Conservation (phyloP, 2,888 invertebrate genomes). For the Nowickia ferox region DNA sequence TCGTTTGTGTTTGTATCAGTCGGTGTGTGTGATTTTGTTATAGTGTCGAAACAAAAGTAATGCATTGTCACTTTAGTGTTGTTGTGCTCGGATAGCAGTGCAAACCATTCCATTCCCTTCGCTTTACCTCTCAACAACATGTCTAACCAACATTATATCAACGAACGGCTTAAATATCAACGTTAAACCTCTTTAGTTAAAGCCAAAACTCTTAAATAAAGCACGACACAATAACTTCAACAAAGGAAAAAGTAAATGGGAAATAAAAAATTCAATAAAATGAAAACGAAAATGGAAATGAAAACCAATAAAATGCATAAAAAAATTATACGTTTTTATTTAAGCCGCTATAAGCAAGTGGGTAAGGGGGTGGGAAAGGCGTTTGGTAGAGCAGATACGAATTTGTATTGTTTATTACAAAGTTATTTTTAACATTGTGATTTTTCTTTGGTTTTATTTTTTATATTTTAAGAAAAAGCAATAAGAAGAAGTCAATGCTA, state of each 20-base stretch:
- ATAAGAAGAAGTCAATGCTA: background rate
- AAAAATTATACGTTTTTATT: slow-evolving; percentile 21
- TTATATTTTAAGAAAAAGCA: background rate
- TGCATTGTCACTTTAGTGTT: slow-evolving; percentile 68
- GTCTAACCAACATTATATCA: background rate
- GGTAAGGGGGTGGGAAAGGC: background rate
- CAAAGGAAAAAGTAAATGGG: slow-evolving; percentile 17
- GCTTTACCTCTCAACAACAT: background rate
- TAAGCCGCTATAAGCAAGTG: slow-evolving; percentile 36
- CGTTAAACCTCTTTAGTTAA: slow-evolving; percentile 67
- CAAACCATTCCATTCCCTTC: background rate
- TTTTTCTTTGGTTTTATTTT: background rate
- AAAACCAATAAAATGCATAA: slow-evolving; percentile 42
- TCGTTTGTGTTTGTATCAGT: background rate
- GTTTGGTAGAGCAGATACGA: slow-evolving; percentile 36
- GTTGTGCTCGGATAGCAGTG: slow-evolving; percentile 45
- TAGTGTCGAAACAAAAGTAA: slow-evolving; percentile 68
- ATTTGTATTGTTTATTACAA: slow-evolving; percentile 38
- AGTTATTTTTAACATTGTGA: slow-evolving; percentile 12
- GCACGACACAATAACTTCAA: slow-evolving; percentile 39
- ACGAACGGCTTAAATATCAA: slow-evolving; percentile 59
- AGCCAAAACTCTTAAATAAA: slow-evolving; percentile 63
- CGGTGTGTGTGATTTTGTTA: slow-evolving; percentile 45
- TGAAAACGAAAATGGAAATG: slow-evolving; percentile 26
- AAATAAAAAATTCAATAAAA: slow-evolving; percentile 9